phyloP scores from a whole-genome alignment of 2,888 invertebrate genomes.

The Frankliniella fusca region DNA sequence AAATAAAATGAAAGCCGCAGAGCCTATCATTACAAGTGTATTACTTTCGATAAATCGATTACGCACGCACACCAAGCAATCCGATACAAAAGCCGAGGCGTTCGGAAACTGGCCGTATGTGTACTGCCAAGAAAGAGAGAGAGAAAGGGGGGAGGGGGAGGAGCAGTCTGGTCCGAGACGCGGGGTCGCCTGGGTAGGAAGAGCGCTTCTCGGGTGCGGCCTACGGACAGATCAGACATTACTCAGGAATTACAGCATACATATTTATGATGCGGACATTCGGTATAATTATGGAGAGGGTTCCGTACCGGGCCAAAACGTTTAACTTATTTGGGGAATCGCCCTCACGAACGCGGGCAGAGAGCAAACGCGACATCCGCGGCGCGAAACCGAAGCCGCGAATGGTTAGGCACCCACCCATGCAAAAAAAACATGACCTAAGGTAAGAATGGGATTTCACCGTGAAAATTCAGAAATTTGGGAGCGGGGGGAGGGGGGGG shows the following conservation, averaged over 20 bases:
- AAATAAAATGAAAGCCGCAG: neutral
- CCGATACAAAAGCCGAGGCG: neutral
- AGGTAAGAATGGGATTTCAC: no score
- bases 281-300: slow-evolving; percentile 14
- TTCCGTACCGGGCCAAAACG: neutral
- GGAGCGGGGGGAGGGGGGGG: no score
- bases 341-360: neutral
- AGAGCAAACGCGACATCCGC: neutral
- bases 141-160: no score
- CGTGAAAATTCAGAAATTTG: no score
- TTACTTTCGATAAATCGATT: slow-evolving; percentile 24
- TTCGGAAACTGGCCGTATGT: neutral
- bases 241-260: slow-evolving; percentile 18
- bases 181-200: no score
- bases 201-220: no score
- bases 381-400: neutral
- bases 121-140: no score
- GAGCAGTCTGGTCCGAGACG: no score
- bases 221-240: neutral
- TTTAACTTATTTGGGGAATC: neutral
- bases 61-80: slow-evolving; percentile 3
- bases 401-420: neutral
- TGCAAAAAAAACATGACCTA: no score
- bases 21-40: slow-evolving; percentile 14
- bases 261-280: slow-evolving; percentile 16